Percentiles rank a stretch among this genome's conserved stretches.
Evolutionary conservation across 2,888 invertebrate species (phyloP).

Genomic region (Stenodema calcarata): DNA sequence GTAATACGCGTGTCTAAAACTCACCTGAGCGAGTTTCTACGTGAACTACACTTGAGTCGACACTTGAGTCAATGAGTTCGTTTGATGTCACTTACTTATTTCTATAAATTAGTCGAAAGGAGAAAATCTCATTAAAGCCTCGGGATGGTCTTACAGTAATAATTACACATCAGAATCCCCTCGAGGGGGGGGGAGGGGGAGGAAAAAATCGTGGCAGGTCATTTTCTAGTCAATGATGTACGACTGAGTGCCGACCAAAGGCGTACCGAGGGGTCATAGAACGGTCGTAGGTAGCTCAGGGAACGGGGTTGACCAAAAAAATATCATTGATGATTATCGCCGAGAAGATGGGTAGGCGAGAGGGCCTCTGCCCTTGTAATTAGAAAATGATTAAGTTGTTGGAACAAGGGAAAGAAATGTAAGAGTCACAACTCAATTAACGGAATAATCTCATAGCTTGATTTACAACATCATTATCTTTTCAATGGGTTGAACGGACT

Average conservation of each 20-base stretch:
- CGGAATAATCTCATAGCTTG: slow-evolving; percentile 1
- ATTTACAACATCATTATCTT: background rate
- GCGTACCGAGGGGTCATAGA: background rate
- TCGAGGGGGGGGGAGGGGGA: too few species aligned
- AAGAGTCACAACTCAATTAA: slow-evolving; percentile 16
- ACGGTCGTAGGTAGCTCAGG: background rate
- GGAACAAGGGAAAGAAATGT: background rate
- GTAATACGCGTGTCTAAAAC: too few species aligned
- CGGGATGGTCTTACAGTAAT: too few species aligned
- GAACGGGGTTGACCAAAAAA: background rate
- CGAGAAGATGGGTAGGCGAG: background rate
- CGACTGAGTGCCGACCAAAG: background rate
- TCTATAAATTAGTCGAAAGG: too few species aligned
- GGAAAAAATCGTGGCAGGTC: background rate
- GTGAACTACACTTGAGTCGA: too few species aligned
- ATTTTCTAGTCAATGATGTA: background rate
- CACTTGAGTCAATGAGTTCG: too few species aligned
- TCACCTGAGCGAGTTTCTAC: too few species aligned
- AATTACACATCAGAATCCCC: background rate
- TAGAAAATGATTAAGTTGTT: slow-evolving; percentile 13
- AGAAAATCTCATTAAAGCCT: too few species aligned
- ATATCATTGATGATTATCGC: background rate
- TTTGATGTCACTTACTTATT: too few species aligned
- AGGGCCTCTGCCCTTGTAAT: background rate
- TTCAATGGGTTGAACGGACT: background rate